A percentile compares a stretch with the other conserved stretches of the same genome.
Evolutionary conservation across 2,113 vertebrate genomes (phyloP).

Genomic region (Neolamprologus cancellatus): DNA sequence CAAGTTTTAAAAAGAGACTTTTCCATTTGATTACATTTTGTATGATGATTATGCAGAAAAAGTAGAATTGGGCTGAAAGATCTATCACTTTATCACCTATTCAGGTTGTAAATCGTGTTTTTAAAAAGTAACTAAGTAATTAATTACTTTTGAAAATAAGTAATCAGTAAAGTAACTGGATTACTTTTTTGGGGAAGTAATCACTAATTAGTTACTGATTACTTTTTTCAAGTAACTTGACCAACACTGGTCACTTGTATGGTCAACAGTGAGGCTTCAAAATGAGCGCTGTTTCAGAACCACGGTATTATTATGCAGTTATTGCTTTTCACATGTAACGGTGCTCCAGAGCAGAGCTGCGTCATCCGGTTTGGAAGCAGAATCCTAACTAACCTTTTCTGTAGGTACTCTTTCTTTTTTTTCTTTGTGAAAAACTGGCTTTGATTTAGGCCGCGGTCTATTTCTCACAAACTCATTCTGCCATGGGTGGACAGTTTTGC

Average conservation of each 20-base stretch:
- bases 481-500: conserved; percentile 22
- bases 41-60: too few species aligned
- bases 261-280: rapidly evolving
- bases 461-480: conserved; percentile 17
- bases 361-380: conserved; percentile 13
- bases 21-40: too few species aligned
- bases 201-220: too few species aligned
- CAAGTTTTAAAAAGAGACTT: too few species aligned
- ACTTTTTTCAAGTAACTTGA: too few species aligned
- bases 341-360: neutral
- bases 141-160: too few species aligned
- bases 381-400: neutral
- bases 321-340: neutral
- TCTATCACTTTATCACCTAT: too few species aligned
- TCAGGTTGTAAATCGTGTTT: too few species aligned
- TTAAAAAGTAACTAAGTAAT: too few species aligned
- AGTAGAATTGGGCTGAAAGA: too few species aligned
- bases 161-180: too few species aligned
- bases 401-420: neutral
- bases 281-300: neutral
- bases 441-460: neutral
- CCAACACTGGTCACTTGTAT: neutral
- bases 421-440: neutral
- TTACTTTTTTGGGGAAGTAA: too few species aligned
- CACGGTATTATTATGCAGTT: conserved; percentile 11